Base-by-base conservation (phyloP, 1,140 invertebrate genomes). In the Steinernema feltiae region DNA sequence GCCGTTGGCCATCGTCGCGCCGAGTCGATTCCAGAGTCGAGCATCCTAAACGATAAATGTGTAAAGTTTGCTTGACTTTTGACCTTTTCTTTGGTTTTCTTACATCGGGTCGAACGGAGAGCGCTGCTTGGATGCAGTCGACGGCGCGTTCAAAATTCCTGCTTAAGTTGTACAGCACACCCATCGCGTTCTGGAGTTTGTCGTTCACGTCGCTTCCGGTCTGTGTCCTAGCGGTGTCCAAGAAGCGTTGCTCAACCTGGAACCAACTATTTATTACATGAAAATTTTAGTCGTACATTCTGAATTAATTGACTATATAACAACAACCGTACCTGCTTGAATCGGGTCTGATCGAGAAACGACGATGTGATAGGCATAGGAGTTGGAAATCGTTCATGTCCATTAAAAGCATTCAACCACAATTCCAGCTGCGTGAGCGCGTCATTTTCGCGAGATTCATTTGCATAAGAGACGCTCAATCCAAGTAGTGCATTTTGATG, bases 1-100 rank as follows among this genome's bases (percentile, higher is more conserved):
- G 80, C 94, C 93, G 88, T 99, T 99, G 21, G 97, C 97, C 80
- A 98, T 88, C 30, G 95, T 96, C 32, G 97, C 97, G 48, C 97
- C 97, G 31, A 98, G 88, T 83, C 94, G 92, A 88, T 99, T 99
- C 97, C 97, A 99, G 35, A 98, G 87, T 86, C 93, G 91, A 3
- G 94, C 91, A 91, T 98, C 94, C 92, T 93, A 76, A 70, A 83
- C 73, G 21, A 70, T 53, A 70, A 12, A n/a, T n/a, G n/a, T n/a
- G n/a, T n/a, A n/a, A n/a, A n/a, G n/a, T n/a, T n/a, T n/a, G n/a
- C 73, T 12, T 32, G 32, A 70, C 48, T 74, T 35, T 78, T 48
- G 69, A 70, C 83, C 83, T 79, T 80, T 79, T 75, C 74, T 77
- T 71, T 46, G 18, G 1, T 30, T 72, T 35, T 46, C 80, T 75